phyloP scores from a whole-genome alignment of 2,888 invertebrate genomes.

The Cheilosia vulpina region DNA sequence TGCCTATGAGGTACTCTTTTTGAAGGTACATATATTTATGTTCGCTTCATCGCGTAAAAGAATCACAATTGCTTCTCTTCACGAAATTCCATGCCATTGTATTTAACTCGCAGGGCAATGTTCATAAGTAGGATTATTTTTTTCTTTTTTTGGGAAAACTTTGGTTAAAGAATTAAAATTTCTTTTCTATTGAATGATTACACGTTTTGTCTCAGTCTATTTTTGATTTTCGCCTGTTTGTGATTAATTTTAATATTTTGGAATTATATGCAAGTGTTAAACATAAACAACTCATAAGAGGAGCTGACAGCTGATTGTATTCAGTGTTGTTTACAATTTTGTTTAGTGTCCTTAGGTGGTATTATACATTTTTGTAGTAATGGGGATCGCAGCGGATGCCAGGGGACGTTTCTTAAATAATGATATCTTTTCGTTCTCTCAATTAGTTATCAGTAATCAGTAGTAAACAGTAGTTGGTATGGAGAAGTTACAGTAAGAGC shows the following conservation, averaged over 20 bases:
- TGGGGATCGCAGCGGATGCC: too few species aligned
- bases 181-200: not conserved
- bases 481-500: too few species aligned
- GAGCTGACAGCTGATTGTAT: constrained; percentile 8
- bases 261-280: constrained; percentile 28
- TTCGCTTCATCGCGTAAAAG: constrained; percentile 31
- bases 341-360: constrained; percentile 5
- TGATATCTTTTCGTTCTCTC: too few species aligned
- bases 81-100: constrained; percentile 28
- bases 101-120: constrained; percentile 23
- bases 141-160: constrained; percentile 15
- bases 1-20: constrained; percentile 38
- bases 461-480: too few species aligned
- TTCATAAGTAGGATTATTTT: constrained; percentile 58
- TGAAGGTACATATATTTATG: constrained; percentile 6
- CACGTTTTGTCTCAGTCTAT: not conserved
- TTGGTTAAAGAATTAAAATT: constrained; percentile 34
- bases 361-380: too few species aligned
- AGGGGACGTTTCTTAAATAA: too few species aligned
- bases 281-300: constrained; percentile 10
- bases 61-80: constrained; percentile 31
- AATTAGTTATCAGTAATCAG: too few species aligned
- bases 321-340: constrained; percentile 50
- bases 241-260: constrained; percentile 22
- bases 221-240: not conserved